Conservation (phyloP, 2,113 vertebrate genomes). For the Edolisoma coerulescens region DNA sequence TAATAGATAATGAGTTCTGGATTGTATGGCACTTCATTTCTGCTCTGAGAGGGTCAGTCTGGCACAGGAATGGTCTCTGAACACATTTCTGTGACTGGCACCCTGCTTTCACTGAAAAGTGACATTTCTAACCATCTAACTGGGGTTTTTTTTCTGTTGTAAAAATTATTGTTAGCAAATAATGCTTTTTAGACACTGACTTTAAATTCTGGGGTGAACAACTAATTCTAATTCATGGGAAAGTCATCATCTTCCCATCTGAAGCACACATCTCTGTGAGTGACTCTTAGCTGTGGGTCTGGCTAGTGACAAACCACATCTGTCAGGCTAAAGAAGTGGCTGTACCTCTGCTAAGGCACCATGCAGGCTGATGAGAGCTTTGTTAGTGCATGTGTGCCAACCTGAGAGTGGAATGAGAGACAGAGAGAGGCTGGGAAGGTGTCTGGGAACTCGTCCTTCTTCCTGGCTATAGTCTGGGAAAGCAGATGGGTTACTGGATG, state of each 20-base stretch:
- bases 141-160: fast-evolving
- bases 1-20: neutral
- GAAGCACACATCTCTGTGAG: neutral
- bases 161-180: neutral
- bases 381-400: neutral
- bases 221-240: neutral
- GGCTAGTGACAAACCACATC: neutral
- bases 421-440: neutral
- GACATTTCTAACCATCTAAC: neutral
- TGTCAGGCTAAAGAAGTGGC: neutral
- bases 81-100: fast-evolving
- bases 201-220: neutral
- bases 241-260: neutral
- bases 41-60: neutral
- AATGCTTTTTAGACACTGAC: neutral
- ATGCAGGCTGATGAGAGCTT: neutral
- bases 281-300: neutral
- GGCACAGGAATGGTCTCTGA: neutral
- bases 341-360: neutral
- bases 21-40: neutral
- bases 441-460: neutral
- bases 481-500: neutral
- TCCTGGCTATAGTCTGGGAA: neutral
- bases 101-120: neutral
- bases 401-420: neutral